Evolutionary conservation across 2,113 vertebrate genomes (phyloP), one percentile per base, ranked within the genome.

Genomic region (Heterochromis multidens): DNA sequence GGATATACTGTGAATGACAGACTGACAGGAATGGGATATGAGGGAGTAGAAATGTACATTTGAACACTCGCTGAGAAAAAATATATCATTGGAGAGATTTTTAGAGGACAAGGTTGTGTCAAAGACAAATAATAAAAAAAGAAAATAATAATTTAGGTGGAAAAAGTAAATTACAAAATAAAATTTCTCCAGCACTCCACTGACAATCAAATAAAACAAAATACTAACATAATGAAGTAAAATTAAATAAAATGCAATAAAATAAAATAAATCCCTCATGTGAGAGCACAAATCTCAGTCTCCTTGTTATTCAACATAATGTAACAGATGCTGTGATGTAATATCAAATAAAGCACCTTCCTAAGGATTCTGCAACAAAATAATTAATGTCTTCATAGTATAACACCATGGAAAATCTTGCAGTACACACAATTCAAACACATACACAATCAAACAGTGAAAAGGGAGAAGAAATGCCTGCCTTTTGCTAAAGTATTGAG

Each of bases 41-140:
- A 82, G 31, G 65, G 31, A 78, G 67, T 10, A 52, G 61, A 77
- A 77, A 78, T 46, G 12, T 35, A 57, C 23, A 46, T 49, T 67
- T 65, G 57, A 81, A 58, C 58, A 37, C 10, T 16, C 14, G 14
- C 85, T 61, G 35, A 72, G 37, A 78, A 72, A 77, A 58, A 49
- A 43, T 17, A 62, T 46, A 1, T 80, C 10, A 62, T 57, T 25
- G 60, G 17, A 79, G 31, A 72, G 56, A 62, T 63, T 60, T 72
- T 79, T 14, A 49, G 49, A 80, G 62, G 77, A 56, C 74, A 86
- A 84, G 63, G 80, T 89, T 29, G 46, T 35, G 40, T 10, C 61
- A 79, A 84, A 77, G 57, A 77, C 25, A 40, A 65, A 81, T 52
- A 46, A 67, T 84, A 58, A 70, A 80, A 86, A 82, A 82, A 80